Conservation (phyloP, 2,797 vertebrate species). For the Octomys mimax region DNA sequence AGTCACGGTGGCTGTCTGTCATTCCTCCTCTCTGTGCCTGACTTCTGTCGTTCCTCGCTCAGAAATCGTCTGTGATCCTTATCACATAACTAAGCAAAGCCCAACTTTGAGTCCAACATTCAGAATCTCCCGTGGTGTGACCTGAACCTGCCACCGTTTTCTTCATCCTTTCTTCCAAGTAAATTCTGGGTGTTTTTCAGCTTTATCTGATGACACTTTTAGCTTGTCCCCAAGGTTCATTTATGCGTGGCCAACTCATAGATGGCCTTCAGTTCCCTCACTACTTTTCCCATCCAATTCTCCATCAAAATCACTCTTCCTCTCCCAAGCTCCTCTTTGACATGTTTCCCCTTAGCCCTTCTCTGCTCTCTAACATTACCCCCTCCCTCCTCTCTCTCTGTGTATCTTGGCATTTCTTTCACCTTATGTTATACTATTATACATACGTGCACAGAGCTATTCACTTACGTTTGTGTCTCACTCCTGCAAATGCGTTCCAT, state of each 20-base stretch:
- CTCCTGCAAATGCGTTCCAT: neutral
- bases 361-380: neutral
- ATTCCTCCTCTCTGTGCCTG: neutral
- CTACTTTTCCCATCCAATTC: no score
- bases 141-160: neutral
- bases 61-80: neutral
- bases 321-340: neutral
- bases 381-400: neutral
- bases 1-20: neutral
- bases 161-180: neutral
- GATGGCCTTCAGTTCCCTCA: neutral
- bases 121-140: neutral
- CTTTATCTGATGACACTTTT: neutral
- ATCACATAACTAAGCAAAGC: neutral
- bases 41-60: neutral
- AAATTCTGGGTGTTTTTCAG: neutral
- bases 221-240: neutral
- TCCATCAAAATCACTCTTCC: neutral
- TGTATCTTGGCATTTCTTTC: no score
- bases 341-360: neutral
- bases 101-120: no score
- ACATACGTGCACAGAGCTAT: no score
- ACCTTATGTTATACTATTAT: no score
- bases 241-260: rapidly evolving
- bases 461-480: neutral